A percentile compares a stretch with the other conserved stretches of the same genome.
Conservation (phyloP, 1,140 invertebrate species). For the Tetramorium simillimum region DNA sequence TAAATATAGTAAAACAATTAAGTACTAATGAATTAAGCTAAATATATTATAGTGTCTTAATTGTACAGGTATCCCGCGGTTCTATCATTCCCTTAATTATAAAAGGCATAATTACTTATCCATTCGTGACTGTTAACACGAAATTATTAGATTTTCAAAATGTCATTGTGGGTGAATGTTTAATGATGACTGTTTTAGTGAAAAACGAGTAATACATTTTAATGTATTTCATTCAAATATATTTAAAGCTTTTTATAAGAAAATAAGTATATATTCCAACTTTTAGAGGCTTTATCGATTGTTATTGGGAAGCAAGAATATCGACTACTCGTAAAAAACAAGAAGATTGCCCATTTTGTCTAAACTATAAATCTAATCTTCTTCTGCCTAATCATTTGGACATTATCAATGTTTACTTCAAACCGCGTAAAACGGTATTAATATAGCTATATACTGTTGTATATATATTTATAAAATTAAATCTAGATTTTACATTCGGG, state of each 20-base stretch:
- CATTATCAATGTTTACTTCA: slow-evolving; percentile 73
- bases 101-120: slow-evolving; percentile 80
- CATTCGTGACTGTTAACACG: slow-evolving; percentile 71
- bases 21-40: neutral
- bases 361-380: slow-evolving; percentile 53
- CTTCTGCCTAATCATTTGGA: slow-evolving; percentile 59
- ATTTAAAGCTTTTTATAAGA: slow-evolving; percentile 11
- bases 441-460: no score
- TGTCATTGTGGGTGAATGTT: slow-evolving; percentile 81
- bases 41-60: slow-evolving; percentile 15
- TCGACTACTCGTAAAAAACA: slow-evolving; percentile 54
- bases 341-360: slow-evolving; percentile 67
- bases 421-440: slow-evolving; percentile 72
- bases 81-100: slow-evolving; percentile 80
- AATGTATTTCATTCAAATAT: neutral
- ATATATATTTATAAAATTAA: slow-evolving; percentile 4
- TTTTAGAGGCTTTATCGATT: slow-evolving; percentile 80
- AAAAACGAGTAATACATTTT: slow-evolving; percentile 81
- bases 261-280: neutral
- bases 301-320: slow-evolving; percentile 78
- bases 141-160: slow-evolving; percentile 80
- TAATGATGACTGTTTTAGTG: slow-evolving; percentile 77
- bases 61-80: slow-evolving; percentile 75
- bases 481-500: neutral
- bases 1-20: neutral